phyloP scores from a whole-genome alignment of 2,113 vertebrate species.

The Gymnorhina tibicen region DNA sequence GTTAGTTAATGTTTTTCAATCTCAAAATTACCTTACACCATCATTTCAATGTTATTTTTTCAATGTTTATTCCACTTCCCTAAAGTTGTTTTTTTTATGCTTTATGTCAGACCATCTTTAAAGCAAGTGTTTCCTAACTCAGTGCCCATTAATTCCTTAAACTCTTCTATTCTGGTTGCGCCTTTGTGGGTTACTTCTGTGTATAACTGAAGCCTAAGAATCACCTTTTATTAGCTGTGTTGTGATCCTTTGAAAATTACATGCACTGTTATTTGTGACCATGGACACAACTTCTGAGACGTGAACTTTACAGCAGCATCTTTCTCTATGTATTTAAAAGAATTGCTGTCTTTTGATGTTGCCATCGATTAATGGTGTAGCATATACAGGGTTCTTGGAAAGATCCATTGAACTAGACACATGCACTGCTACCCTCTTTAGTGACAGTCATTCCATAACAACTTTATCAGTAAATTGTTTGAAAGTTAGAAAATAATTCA shows the following conservation, averaged over 20 bases:
- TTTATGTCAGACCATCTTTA: background rate
- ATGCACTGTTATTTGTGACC: background rate
- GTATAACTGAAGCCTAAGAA: background rate
- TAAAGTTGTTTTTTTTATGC: background rate
- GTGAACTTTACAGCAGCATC: background rate
- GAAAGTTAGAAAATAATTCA: conserved; percentile 67
- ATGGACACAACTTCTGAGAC: background rate
- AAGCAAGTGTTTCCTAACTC: background rate
- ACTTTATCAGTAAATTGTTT: conserved; percentile 73
- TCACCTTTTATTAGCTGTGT: background rate
- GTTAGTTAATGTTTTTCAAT: conserved; percentile 45
- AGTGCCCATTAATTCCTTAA: background rate
- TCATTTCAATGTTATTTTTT: background rate
- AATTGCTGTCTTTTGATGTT: background rate
- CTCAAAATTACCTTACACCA: background rate
- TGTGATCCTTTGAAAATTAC: background rate
- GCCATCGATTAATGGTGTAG: background rate
- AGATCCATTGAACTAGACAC: conserved; percentile 48
- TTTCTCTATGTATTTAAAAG: background rate
- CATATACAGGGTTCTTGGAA: background rate
- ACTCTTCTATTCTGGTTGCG: background rate
- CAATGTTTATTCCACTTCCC: background rate
- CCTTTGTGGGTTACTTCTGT: background rate
- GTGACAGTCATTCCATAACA: conserved; percentile 64
- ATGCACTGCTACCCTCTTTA: conserved; percentile 68